A percentile compares a stretch with the other conserved stretches of the same genome.
These are phyloP conservation scores for Neosalanx taihuensis DNA, from an alignment of 2,797 vertebrate species.

Conservation along the genomic window DNA sequence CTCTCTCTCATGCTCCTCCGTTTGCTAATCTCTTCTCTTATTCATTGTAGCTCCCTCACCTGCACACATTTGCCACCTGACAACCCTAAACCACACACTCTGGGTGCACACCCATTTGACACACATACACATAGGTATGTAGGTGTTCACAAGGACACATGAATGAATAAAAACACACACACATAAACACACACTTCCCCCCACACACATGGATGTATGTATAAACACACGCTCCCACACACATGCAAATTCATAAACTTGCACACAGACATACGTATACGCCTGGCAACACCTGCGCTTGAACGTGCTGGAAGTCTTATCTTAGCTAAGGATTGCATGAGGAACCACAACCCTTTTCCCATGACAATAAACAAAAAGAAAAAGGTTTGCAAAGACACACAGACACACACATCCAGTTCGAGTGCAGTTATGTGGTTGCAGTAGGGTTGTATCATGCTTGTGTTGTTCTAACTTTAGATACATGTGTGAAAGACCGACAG, in stretches of 20 bases:
- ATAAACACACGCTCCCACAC: not conserved
- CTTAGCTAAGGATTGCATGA: slow-evolving; percentile 6
- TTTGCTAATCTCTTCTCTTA: not conserved
- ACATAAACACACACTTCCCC: too few relatives aligned
- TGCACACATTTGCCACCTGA: not conserved
- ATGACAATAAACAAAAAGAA: slow-evolving; percentile 6
- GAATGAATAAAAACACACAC: too few relatives aligned
- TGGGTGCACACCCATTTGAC: not conserved
- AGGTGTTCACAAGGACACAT: not conserved
- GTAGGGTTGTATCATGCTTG: not conserved
- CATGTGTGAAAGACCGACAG: too few relatives aligned
- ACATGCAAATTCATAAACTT: slow-evolving; percentile 2
- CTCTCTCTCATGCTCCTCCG: not conserved
- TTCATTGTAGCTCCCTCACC: not conserved
- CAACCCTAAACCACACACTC: slow-evolving; percentile 2
- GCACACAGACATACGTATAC: not conserved
- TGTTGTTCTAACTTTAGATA: slow-evolving; percentile 2
- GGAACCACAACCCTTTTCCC: slow-evolving; percentile 18
- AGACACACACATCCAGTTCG: not conserved
- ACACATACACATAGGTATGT: not conserved
- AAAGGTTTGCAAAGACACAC: slow-evolving; percentile 20
- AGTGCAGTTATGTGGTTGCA: too few relatives aligned
- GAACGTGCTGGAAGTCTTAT: not conserved
- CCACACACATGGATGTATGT: not conserved
- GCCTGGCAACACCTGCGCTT: not conserved